A percentile compares a stretch with the other conserved stretches of the same genome.
These are phyloP conservation scores for Ariopsis seemanni DNA, from an alignment of 2,113 vertebrate species.

Conservation along the genomic window DNA sequence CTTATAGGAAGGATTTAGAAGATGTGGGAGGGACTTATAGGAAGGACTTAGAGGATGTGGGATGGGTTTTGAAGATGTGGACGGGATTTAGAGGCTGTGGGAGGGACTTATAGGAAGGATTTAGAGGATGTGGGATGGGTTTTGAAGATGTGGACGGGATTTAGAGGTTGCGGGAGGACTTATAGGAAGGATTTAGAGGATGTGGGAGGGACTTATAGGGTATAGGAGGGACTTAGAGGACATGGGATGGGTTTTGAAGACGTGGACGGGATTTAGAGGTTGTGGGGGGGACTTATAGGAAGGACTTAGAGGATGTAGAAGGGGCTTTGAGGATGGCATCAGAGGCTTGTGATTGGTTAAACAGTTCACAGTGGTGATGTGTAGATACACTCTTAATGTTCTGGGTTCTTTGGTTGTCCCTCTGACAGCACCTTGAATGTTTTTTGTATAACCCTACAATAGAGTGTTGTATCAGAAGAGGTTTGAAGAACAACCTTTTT, in stretches of 20 bases:
- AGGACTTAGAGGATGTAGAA: background rate
- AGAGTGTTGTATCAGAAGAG: background rate
- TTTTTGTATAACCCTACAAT: background rate
- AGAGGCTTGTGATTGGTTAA: background rate
- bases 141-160: background rate
- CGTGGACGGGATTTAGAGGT: background rate
- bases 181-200: background rate
- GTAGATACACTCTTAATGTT: background rate
- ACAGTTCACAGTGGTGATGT: background rate
- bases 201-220: background rate
- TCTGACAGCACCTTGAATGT: background rate
- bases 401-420: background rate
- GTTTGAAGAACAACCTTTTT: background rate
- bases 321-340: background rate
- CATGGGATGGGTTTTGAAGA: background rate
- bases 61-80: background rate
- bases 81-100: background rate
- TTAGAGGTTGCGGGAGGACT: background rate
- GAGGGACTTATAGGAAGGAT: background rate
- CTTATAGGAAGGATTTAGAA: no score
- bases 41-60: background rate
- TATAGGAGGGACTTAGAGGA: background rate
- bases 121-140: background rate
- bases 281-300: background rate
- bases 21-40: background rate